Percentiles rank a stretch among this genome's conserved stretches.
phyloP scores from a whole-genome alignment of 2,113 vertebrate genomes.

The Pandion haliaetus region DNA sequence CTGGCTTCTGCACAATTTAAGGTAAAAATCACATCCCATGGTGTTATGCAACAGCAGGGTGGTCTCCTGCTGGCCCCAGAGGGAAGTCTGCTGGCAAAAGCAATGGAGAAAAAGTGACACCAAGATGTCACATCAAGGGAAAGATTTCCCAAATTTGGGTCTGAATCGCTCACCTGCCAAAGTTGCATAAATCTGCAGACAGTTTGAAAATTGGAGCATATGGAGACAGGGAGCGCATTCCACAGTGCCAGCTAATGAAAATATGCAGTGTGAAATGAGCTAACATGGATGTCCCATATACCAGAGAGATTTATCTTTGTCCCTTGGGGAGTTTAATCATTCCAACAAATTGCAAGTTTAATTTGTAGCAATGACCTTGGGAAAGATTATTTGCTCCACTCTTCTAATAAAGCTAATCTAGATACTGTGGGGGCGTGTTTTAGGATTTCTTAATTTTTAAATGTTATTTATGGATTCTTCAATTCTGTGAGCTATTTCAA shows the following conservation, averaged over 20 bases:
- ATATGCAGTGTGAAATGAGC: not conserved
- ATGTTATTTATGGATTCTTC: not conserved
- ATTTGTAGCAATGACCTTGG: not conserved
- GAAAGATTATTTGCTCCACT: not conserved
- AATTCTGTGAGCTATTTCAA: not conserved
- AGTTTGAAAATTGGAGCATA: not conserved
- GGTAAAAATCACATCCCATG: not conserved
- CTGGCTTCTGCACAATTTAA: not conserved
- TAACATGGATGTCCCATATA: not conserved
- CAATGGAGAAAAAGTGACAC: not conserved
- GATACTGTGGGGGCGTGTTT: not conserved
- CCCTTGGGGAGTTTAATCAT: not conserved
- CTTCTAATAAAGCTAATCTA: not conserved
- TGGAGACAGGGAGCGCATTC: not conserved
- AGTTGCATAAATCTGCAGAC: not conserved
- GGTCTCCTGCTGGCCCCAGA: not conserved
- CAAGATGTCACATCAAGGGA: not conserved
- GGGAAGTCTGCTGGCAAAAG: not conserved
- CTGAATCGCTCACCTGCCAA: not conserved
- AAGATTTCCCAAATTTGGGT: not conserved
- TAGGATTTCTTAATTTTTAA: not conserved
- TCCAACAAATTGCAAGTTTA: not conserved
- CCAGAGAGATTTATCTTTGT: not conserved
- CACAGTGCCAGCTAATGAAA: not conserved
- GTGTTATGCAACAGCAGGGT: not conserved